Evolutionary conservation across 2,797 vertebrate genomes (phyloP), one percentile per base, ranked within the genome.

Genomic region (Bradypodion pumilum): DNA sequence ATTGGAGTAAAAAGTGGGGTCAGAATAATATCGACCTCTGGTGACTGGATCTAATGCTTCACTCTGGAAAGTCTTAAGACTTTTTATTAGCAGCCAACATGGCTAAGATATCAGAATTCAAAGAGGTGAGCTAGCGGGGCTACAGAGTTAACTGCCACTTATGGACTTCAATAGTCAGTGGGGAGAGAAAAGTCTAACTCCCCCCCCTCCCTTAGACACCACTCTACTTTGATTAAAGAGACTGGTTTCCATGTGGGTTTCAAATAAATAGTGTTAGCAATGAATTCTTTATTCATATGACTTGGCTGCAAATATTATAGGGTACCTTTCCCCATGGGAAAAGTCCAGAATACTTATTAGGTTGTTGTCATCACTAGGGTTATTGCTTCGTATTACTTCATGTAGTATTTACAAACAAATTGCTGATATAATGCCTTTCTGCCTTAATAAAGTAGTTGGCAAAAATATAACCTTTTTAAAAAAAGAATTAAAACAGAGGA

Each of bases 71-170:
- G 68, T 86, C 88, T 89, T 74, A 89, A 91, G 87, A 74, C 80
- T 88, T 73, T 70, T 72, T 74, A 68, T 70, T 85, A 80, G 49
- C 86, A 90, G 65, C 19, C 35, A 65, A 82, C 81, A 83, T 74
- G 81, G 40, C 73, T 87, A 79, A 32, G 27, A 78, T 89, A 88
- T 90, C 88, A 86, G 62, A 81, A 82, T 85, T 80, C 87, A 88
- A 77, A 78, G 84, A 46, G 80, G 84, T 88, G 78, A 88, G 85
- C 85, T 84, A 76, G 69, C 4, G 69, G 56, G 68, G 86, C 86
- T 89, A 82, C 87, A 81, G 88, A 85, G 78, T 89, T 88, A 91
- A 91, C 83, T 88, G 85, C 86, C 83, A 73, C 79, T 85, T 85
- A 77, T 81, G 84, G 79, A 32, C 74, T 76, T 81, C 74, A 62